Evolutionary conservation across 1,140 invertebrate genomes (phyloP), one percentile per base, ranked within the genome.

Genomic region (Trissolcus basalis): DNA sequence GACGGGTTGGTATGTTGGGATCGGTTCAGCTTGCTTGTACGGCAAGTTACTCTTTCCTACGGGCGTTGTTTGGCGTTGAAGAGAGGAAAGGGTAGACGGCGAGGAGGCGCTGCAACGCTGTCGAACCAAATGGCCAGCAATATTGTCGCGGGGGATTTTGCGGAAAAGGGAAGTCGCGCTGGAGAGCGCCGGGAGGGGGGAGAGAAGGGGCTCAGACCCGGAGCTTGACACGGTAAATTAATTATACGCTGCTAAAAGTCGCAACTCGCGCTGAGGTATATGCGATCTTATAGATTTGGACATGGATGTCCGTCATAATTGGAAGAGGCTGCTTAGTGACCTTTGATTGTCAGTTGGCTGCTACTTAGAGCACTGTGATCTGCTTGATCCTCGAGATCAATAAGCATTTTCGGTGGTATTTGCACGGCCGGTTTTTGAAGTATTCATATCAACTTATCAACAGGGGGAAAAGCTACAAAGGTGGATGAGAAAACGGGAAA

Each of bases 101-200:
- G 79, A 73, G 79, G 77, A 82, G 82, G 74, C 78, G 79, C 74
- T 82, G 78, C 78, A 83, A 56, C 73, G 73, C 83, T 85, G 84
- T 85, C 86, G 83, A 87, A 86, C 85, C 80, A 86, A 87, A 87
- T 87, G 86, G 85, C 85, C 82, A 85, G 83, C 86, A 88, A 87
- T 88, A 86, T 87, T 86, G 84, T 84, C 81, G 78, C 74, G 78
- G 77, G 74, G 81, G 74, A 80, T 84, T 83, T 83, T 78, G 80
- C 78, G 82, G 58, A 75, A 79, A 75, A 72, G 81, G 82, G 51
- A 77, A 80, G 74, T 60, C 53, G 72, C 59, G 50, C 45, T 44
- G 56, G 56, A 67, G 78, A 67, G 63, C n/a, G n/a, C n/a, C n/a
- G 53, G 60, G 67, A 72, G 61, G 33, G 47, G 43, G 36, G 61